phyloP scores from a whole-genome alignment of 1,140 invertebrate species.

The Amyelois transitella region DNA sequence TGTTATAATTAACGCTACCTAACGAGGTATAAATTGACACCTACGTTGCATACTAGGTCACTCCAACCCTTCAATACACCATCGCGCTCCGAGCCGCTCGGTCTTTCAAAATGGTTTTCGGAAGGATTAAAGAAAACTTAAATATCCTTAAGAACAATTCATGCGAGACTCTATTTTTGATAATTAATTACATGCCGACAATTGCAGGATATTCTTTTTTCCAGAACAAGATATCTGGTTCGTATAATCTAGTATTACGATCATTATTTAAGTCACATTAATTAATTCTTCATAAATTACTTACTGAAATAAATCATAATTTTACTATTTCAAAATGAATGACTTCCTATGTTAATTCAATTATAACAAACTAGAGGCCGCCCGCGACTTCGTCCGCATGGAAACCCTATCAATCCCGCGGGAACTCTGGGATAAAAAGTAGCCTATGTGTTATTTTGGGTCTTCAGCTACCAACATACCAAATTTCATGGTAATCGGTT shows the following conservation, averaged over 20 bases:
- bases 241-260: background rate
- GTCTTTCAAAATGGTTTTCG: background rate
- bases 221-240: conserved; percentile 16
- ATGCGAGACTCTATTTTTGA: conserved; percentile 17
- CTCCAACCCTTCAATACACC: background rate
- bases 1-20: background rate
- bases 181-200: conserved; percentile 21
- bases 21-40: background rate
- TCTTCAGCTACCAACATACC: too few relatives aligned
- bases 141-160: conserved; percentile 4
- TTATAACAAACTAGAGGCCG: too few relatives aligned
- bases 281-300: background rate
- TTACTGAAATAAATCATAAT: too few relatives aligned
- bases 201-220: conserved; percentile 18
- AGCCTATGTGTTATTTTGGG: too few relatives aligned
- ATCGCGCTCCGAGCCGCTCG: background rate
- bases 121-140: background rate
- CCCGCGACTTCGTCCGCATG: too few relatives aligned
- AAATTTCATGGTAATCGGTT: too few relatives aligned
- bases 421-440: too few relatives aligned
- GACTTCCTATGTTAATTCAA: too few relatives aligned
- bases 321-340: too few relatives aligned
- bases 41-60: background rate
- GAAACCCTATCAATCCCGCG: too few relatives aligned
- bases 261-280: background rate